Percentiles rank a stretch among this genome's conserved stretches.
These are phyloP conservation scores for Colistium nudipinnis DNA, from an alignment of 2,113 vertebrate species.

Conservation along the genomic window DNA sequence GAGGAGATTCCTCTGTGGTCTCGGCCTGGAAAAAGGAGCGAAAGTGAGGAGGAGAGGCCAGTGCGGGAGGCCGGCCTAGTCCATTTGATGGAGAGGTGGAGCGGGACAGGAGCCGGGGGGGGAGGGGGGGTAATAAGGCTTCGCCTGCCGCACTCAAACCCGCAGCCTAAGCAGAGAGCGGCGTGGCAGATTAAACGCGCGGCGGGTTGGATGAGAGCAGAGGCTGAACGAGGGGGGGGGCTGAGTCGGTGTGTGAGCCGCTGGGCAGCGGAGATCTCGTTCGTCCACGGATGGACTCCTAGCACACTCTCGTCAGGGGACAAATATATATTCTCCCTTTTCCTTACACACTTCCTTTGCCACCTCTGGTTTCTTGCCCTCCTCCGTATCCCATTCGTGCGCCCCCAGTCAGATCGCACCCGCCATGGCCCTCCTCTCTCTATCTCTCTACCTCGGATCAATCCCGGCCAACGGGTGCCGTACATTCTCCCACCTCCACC, in stretches of 20 bases:
- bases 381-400: constrained; percentile 45
- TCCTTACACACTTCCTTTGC: constrained; percentile 50
- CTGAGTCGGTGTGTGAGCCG: constrained; percentile 70
- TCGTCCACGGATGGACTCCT: constrained; percentile 75
- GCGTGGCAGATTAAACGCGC: constrained; percentile 65
- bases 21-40: constrained; percentile 55
- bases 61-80: constrained; percentile 35
- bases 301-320: constrained; percentile 73
- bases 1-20: constrained; percentile 65
- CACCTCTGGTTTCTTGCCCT: constrained; percentile 55
- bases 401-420: constrained; percentile 56
- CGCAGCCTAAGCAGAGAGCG: constrained; percentile 21
- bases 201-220: constrained; percentile 64
- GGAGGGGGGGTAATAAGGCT: constrained; percentile 54
- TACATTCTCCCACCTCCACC: constrained; percentile 50
- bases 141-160: constrained; percentile 7
- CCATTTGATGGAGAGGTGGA: constrained; percentile 68
- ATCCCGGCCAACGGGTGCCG: constrained; percentile 75
- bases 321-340: constrained; percentile 71
- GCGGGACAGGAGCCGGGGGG: constrained; percentile 38
- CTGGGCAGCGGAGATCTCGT: constrained; percentile 77
- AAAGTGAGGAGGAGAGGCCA: constrained; percentile 46
- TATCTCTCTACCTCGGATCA: constrained; percentile 63
- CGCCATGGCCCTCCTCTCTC: constrained; percentile 54
- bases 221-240: constrained; percentile 40